phyloP scores from a whole-genome alignment of 2,888 invertebrate genomes.

The Ypsolopha sequella region DNA sequence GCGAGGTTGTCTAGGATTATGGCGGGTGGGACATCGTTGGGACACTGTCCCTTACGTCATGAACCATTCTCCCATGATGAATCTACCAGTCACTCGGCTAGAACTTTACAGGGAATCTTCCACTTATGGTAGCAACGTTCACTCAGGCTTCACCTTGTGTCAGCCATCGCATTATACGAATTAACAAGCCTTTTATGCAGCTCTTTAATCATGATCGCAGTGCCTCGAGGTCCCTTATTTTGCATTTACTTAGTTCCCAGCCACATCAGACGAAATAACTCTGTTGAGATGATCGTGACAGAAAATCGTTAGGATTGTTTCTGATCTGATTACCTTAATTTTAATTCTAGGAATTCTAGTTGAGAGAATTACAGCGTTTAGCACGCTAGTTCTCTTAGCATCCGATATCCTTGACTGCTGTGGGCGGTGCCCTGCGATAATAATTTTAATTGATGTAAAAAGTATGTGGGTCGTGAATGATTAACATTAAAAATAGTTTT shows the following conservation, averaged over 20 bases:
- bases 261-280: background rate
- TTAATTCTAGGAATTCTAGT: background rate
- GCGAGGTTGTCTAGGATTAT: constrained; percentile 10
- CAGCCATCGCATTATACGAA: constrained; percentile 2
- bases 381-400: constrained; percentile 39
- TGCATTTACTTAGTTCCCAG: background rate
- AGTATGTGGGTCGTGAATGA: background rate
- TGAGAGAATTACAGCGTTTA: constrained; percentile 23
- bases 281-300: background rate
- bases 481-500: background rate
- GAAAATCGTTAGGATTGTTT: background rate
- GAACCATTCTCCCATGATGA: background rate
- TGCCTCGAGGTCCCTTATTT: background rate
- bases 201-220: constrained; percentile 1
- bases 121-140: background rate
- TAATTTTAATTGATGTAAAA: constrained; percentile 25
- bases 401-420: constrained; percentile 52
- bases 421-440: constrained; percentile 35
- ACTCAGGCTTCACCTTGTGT: background rate
- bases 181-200: constrained; percentile 1
- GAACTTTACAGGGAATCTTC: background rate
- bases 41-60: no score
- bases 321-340: background rate
- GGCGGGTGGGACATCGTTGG: no score
- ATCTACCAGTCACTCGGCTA: background rate